Percentiles rank a stretch among this genome's conserved stretches.
Evolutionary conservation across 2,797 vertebrate species (phyloP).

Genomic region (Peromyscus melanophrys): DNA sequence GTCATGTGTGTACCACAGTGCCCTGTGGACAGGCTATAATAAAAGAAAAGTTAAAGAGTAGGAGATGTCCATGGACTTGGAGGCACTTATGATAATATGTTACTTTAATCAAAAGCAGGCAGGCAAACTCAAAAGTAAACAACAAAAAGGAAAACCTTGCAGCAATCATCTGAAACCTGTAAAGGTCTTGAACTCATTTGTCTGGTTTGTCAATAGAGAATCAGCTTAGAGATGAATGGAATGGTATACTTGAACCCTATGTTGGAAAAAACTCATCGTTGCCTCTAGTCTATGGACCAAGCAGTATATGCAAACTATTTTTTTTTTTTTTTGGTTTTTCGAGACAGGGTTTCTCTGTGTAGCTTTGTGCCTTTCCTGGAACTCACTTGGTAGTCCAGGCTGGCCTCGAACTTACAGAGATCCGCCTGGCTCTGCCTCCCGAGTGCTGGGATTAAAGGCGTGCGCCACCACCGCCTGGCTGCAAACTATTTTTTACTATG

Average conservation of each 20-base stretch:
- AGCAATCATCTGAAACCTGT: not conserved
- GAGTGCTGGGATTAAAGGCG: too few relatives aligned
- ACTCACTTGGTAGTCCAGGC: too few relatives aligned
- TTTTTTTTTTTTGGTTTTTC: not conserved
- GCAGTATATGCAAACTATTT: not conserved
- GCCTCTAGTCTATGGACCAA: not conserved
- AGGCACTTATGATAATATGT: slow-evolving; percentile 3
- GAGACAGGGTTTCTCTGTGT: too few relatives aligned
- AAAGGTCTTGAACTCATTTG: slow-evolving; percentile 13
- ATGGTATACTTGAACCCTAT: not conserved
- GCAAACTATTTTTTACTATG: not conserved
- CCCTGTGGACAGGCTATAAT: not conserved
- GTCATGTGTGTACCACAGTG: not conserved
- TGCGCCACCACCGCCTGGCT: too few relatives aligned
- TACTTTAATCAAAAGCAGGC: slow-evolving; percentile 8
- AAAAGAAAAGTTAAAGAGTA: not conserved
- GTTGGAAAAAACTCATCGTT: not conserved
- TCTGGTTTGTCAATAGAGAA: not conserved
- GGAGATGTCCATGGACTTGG: not conserved
- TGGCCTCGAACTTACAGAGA: too few relatives aligned
- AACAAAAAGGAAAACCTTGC: not conserved
- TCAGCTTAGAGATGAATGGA: not conserved
- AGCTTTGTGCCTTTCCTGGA: too few relatives aligned
- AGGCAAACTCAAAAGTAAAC: not conserved
- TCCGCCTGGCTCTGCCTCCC: too few relatives aligned